Base-by-base conservation (phyloP, 1,140 invertebrate genomes). In the Drosophila sulfurigaster region DNA sequence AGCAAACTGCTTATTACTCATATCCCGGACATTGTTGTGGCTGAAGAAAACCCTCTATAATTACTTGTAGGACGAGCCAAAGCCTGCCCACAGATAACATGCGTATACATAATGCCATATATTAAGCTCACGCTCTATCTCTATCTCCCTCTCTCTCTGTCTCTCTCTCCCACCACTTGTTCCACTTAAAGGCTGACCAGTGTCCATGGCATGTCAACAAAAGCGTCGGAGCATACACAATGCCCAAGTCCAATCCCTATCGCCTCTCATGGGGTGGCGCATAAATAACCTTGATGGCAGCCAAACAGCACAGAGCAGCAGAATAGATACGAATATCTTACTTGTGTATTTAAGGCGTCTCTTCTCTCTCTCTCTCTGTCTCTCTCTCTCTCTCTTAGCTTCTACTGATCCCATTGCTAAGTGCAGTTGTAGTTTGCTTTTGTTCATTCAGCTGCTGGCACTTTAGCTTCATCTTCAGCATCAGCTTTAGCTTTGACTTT, bases 261-360 rank as follows among this genome's bases (percentile, higher is more conserved):
- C 46, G 35, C 35, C 2, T 54, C 79, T 58, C 62, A 65, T 68
- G 72, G 71, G 38, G 57, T 48, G 64, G 64, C 20, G 63, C 69
- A 78, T 85, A 85, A 78, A 85, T 78, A 85, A 86, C 81, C 81
- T 85, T 86, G 78, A 86, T 85, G 8, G 51, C 51, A 52, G 20
- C 3, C 20, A 25, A 25, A 25, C 20, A 25, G 20, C 20, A 52
- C 11, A 54, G 28, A 8, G 28, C 48, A 13, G 3, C 5, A 54
- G 51, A 30, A 54, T 54, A 35, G 51, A 13, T 25, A 25, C 20
- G 20, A 25, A 25, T 54, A 54, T 54, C 30, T 6, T 3, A 69
- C 72, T 79, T 81, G 20, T 25, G 20, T 25, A 81, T 83, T 83
- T 85, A 70, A 78, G 78, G 73, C 71, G 56, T 35, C 48, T 51